phyloP scores from a whole-genome alignment of 2,113 vertebrate genomes.

The Corvus moneduloides region DNA sequence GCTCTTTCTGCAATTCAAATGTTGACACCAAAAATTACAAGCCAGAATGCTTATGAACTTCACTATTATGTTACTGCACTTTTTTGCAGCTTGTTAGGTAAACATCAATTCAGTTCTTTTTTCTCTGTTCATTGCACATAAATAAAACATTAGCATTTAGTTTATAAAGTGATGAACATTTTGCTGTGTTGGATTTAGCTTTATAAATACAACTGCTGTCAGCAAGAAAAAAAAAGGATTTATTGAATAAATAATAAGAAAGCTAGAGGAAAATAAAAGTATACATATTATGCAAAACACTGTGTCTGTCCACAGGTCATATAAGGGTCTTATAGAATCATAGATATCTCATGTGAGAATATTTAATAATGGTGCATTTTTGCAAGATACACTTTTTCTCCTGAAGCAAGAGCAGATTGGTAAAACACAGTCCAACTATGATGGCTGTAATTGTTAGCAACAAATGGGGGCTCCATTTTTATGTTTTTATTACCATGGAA shows the following conservation, averaged over 20 bases:
- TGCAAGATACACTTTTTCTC: neutral
- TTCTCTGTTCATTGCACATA: slow-evolving; percentile 83
- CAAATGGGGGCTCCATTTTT: neutral
- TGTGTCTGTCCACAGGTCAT: slow-evolving; percentile 75
- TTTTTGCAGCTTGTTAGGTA: slow-evolving; percentile 83
- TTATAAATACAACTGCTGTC: slow-evolving; percentile 86
- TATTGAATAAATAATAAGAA: slow-evolving; percentile 89
- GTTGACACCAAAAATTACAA: slow-evolving; percentile 89
- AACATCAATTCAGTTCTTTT: slow-evolving; percentile 85
- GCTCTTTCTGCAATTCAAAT: slow-evolving; percentile 89
- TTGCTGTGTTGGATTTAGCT: slow-evolving; percentile 81
- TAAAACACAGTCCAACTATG: neutral
- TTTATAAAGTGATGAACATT: slow-evolving; percentile 90
- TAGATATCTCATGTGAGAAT: slow-evolving; percentile 25
- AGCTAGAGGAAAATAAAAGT: slow-evolving; percentile 77
- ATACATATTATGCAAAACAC: slow-evolving; percentile 78
- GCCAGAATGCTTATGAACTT: slow-evolving; percentile 80
- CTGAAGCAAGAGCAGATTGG: neutral
- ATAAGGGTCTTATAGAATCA: slow-evolving; percentile 41
- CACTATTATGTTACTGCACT: slow-evolving; percentile 81
- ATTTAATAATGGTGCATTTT: slow-evolving; percentile 29
- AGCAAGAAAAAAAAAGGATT: slow-evolving; percentile 83
- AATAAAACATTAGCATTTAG: slow-evolving; percentile 88
- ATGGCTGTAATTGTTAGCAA: slow-evolving; percentile 15
- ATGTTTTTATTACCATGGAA: neutral